A percentile compares a stretch with the other conserved stretches of the same genome.
Evolutionary conservation across 2,888 invertebrate species (phyloP).

Genomic region (Drosophila paracracens): DNA sequence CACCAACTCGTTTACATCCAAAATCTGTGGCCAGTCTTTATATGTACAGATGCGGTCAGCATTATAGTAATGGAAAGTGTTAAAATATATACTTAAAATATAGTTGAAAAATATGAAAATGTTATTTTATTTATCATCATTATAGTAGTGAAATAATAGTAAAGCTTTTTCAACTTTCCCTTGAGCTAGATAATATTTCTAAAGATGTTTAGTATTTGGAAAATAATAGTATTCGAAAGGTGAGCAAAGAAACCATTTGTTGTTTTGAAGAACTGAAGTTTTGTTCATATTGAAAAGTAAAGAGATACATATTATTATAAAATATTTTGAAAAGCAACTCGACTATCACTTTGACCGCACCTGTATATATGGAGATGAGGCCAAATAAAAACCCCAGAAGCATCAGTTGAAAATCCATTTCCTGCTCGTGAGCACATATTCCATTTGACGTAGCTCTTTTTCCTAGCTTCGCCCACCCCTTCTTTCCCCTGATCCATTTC

Average conservation of each 20-base stretch:
- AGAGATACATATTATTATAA: neutral
- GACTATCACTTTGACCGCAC: neutral
- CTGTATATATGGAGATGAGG: neutral
- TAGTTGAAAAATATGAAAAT: no score
- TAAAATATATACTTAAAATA: neutral
- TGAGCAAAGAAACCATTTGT: neutral
- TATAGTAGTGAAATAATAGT: no score
- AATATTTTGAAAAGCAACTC: neutral
- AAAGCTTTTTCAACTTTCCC: no score
- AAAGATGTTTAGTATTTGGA: no score
- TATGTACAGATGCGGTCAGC: neutral
- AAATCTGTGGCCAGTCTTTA: conserved; percentile 67
- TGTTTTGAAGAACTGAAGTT: neutral
- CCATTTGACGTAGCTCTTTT: conserved; percentile 36
- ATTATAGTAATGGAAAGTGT: neutral
- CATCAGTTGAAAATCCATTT: conserved; percentile 73
- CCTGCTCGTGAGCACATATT: conserved; percentile 57
- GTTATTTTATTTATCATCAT: no score
- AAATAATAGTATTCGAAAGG: neutral
- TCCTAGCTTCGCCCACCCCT: neutral
- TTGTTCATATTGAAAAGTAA: neutral
- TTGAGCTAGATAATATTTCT: no score
- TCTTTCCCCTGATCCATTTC: neutral
- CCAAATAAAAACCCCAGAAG: conserved; percentile 16
- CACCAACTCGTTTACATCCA: conserved; percentile 3